These are phyloP conservation scores for Sternotherus odoratus DNA, from an alignment of 2,797 vertebrate genomes.

Conservation along the genomic window DNA sequence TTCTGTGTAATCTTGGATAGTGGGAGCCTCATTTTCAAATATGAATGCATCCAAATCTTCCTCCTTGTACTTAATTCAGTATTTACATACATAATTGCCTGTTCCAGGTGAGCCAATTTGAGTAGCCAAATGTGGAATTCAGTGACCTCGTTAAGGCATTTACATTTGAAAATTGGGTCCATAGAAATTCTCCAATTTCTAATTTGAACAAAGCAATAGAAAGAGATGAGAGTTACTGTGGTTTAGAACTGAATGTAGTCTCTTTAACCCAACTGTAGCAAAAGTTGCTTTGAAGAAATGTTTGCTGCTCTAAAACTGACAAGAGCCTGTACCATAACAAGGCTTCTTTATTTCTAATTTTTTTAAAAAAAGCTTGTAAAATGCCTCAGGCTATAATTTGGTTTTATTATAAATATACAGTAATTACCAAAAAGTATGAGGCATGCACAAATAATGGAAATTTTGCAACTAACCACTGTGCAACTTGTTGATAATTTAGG, in stretches of 20 bases:
- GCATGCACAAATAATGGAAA: constrained; percentile 52
- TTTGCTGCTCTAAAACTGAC: constrained; percentile 27
- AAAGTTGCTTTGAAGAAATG: constrained; percentile 48
- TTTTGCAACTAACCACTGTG: constrained; percentile 48
- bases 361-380: not conserved
- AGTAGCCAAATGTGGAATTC: not conserved
- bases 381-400: constrained; percentile 8
- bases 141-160: not conserved
- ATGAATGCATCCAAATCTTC: not conserved
- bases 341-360: constrained; percentile 21
- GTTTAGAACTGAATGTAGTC: constrained; percentile 52
- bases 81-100: constrained; percentile 20
- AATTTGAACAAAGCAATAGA: constrained; percentile 33
- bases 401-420: constrained; percentile 48
- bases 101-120: not conserved
- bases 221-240: not conserved
- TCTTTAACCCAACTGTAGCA: constrained; percentile 44
- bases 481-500: constrained; percentile 57
- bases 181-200: constrained; percentile 45
- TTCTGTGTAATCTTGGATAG: not conserved
- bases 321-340: constrained; percentile 61
- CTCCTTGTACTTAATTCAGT: not conserved
- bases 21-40: not conserved
- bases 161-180: not conserved
- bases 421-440: not conserved